Evolutionary conservation across 2,888 invertebrate species (phyloP).

Genomic region (Scaptomyza flava): DNA sequence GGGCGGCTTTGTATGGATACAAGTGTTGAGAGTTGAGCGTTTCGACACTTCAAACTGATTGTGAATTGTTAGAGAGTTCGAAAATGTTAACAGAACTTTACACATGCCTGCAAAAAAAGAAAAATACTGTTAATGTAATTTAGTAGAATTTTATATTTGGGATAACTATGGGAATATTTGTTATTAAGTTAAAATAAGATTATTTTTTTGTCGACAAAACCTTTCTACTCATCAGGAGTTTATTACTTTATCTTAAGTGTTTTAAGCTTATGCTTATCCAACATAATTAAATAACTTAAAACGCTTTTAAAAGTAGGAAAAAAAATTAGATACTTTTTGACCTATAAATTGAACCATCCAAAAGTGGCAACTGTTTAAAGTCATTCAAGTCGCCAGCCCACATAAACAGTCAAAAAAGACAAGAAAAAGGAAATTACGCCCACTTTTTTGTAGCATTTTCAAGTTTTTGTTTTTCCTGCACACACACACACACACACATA

Average conservation of each 20-base stretch:
- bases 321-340: neutral
- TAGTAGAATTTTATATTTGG: no score
- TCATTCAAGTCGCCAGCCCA: slow-evolving; percentile 21
- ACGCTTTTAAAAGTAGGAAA: no score
- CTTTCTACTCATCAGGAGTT: no score
- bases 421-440: neutral
- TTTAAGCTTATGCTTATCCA: no score
- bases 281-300: no score
- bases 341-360: neutral
- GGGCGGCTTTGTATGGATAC: slow-evolving; percentile 32
- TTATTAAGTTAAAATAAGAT: no score
- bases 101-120: neutral
- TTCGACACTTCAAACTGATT: slow-evolving; percentile 60
- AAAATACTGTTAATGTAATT: no score
- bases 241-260: no score
- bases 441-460: slow-evolving; percentile 9
- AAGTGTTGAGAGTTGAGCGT: slow-evolving; percentile 49
- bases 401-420: neutral
- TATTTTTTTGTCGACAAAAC: no score
- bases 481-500: slow-evolving; percentile 8
- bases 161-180: no score
- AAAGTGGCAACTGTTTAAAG: slow-evolving; percentile 30
- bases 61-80: slow-evolving; percentile 39
- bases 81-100: slow-evolving; percentile 7
- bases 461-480: neutral